Percentiles rank a stretch among this genome's conserved stretches.
These are phyloP conservation scores for Amazona vittata DNA, from an alignment of 2,113 vertebrate genomes.

Conservation along the genomic window DNA sequence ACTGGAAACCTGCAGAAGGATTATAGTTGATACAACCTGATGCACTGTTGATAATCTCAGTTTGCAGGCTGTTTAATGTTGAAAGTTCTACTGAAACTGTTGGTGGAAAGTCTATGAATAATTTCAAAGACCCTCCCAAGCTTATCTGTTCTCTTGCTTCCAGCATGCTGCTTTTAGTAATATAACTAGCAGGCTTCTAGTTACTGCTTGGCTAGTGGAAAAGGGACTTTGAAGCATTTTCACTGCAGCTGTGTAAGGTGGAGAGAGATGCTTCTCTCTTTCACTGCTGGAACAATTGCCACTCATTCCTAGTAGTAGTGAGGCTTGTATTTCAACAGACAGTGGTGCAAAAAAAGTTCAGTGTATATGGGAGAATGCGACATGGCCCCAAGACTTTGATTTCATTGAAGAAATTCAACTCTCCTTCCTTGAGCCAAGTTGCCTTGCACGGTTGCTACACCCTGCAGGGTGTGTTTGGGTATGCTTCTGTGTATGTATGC, in stretches of 20 bases:
- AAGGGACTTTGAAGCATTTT: slow-evolving; percentile 6
- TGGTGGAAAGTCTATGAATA: slow-evolving; percentile 15
- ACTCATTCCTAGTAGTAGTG: not conserved
- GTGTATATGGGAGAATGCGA: fast-evolving
- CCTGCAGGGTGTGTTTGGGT: not conserved
- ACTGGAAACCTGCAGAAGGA: slow-evolving; percentile 6
- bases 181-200: not conserved
- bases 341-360: not conserved
- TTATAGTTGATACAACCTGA: not conserved
- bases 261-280: not conserved
- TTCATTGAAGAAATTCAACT: not conserved
- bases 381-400: not conserved
- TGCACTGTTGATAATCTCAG: slow-evolving; percentile 26
- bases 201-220: not conserved
- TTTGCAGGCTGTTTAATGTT: slow-evolving; percentile 49
- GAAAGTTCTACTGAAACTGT: slow-evolving; percentile 30
- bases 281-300: not conserved
- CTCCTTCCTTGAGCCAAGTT: not conserved
- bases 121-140: slow-evolving; percentile 33
- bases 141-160: slow-evolving; percentile 1
- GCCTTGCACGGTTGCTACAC: not conserved
- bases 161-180: not conserved
- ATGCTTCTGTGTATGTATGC: not conserved
- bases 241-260: not conserved
- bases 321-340: not conserved